Conservation (phyloP, 2,113 vertebrate genomes). For the Reinhardtius hippoglossoides region DNA sequence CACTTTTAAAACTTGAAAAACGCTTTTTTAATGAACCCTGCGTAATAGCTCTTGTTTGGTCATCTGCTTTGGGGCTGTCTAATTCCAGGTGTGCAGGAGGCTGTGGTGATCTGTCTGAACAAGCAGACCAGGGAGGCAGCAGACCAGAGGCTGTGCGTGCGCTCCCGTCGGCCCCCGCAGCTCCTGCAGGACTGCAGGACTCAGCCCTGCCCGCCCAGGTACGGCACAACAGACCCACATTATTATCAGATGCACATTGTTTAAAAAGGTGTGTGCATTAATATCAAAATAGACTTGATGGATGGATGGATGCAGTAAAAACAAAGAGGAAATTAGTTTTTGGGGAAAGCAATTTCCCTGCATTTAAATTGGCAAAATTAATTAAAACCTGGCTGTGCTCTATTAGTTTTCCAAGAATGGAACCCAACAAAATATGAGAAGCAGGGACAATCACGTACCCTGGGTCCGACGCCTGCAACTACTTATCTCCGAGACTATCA, state of each 20-base stretch:
- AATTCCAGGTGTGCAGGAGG: slow-evolving; percentile 92
- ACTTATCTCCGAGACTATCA: slow-evolving; percentile 40
- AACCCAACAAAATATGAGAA: slow-evolving; percentile 35
- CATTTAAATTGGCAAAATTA: slow-evolving; percentile 48
- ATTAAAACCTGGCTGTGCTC: slow-evolving; percentile 39
- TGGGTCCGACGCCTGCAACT: slow-evolving; percentile 40
- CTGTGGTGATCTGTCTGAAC: slow-evolving; percentile 94
- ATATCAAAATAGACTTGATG: slow-evolving; percentile 3
- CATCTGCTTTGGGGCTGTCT: slow-evolving; percentile 13
- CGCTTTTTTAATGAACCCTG: not conserved
- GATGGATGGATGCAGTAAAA: slow-evolving; percentile 42
- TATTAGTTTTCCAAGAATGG: slow-evolving; percentile 36
- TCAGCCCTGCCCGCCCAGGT: slow-evolving; percentile 93
- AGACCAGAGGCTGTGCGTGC: slow-evolving; percentile 87
- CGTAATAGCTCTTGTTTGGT: not conserved
- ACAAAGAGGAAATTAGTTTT: slow-evolving; percentile 27
- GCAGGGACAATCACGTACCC: not conserved
- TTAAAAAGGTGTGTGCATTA: slow-evolving; percentile 25
- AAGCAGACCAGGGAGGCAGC: slow-evolving; percentile 90
- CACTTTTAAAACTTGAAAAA: not conserved
- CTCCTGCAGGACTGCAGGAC: slow-evolving; percentile 90
- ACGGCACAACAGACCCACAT: slow-evolving; percentile 49
- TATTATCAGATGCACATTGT: slow-evolving; percentile 26
- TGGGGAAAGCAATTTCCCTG: slow-evolving; percentile 36
- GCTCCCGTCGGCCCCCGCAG: slow-evolving; percentile 87